phyloP scores from a whole-genome alignment of 2,113 vertebrate species.

The Elephas maximus region DNA sequence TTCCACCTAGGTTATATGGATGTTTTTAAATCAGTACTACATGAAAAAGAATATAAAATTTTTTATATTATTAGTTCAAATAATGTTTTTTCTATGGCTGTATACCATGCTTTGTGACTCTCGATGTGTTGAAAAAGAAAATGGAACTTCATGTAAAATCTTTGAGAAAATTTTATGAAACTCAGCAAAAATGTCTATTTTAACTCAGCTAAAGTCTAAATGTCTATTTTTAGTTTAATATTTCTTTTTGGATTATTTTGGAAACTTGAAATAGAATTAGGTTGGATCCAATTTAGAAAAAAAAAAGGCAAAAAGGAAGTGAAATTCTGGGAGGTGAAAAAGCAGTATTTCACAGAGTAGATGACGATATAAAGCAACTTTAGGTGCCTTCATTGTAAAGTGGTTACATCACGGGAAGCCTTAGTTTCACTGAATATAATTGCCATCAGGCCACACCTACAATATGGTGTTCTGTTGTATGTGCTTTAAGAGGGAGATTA shows the following conservation, averaged over 20 bases:
- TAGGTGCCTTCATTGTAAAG: background rate
- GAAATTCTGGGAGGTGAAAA: conserved; percentile 17
- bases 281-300: background rate
- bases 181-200: background rate
- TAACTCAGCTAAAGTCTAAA: background rate
- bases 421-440: conserved; percentile 27
- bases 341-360: background rate
- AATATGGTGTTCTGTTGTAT: conserved; percentile 11
- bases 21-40: background rate
- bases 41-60: background rate
- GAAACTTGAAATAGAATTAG: conserved; percentile 28
- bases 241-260: conserved; percentile 24
- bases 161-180: conserved; percentile 24
- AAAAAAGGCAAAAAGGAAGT: background rate
- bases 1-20: background rate
- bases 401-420: background rate
- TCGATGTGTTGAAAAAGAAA: conserved; percentile 46
- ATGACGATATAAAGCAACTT: background rate
- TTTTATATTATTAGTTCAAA: conserved; percentile 37
- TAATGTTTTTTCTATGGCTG: background rate
- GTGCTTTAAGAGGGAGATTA: conserved; percentile 20
- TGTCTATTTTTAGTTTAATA: conserved; percentile 16
- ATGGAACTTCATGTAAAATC: background rate
- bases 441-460: conserved; percentile 21
- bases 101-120: conserved; percentile 32